Evolutionary conservation across 2,113 vertebrate genomes (phyloP).

Genomic region (Dipodomys ordii): DNA sequence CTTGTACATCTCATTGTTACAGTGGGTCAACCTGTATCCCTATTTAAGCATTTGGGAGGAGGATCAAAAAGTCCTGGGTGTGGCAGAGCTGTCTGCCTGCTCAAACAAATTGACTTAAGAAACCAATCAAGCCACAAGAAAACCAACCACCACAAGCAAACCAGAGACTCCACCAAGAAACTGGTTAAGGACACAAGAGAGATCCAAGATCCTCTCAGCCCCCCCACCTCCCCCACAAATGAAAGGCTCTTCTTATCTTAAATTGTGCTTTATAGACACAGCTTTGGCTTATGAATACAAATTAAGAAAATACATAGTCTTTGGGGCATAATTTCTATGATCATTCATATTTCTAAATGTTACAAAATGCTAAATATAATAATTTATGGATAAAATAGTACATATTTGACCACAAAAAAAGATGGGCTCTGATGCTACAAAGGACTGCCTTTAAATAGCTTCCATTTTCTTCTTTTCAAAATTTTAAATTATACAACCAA

Average conservation of each 20-base stretch:
- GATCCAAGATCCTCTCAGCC: too few relatives aligned
- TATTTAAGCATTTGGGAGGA: too few relatives aligned
- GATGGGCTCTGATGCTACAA: background rate
- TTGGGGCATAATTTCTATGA: background rate
- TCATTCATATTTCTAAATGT: background rate
- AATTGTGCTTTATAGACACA: conserved; percentile 8
- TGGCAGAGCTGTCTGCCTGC: too few relatives aligned
- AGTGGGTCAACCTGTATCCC: too few relatives aligned
- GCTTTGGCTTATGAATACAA: conserved; percentile 22
- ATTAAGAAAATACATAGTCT: background rate
- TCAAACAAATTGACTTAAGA: too few relatives aligned
- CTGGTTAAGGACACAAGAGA: too few relatives aligned
- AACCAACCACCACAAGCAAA: too few relatives aligned
- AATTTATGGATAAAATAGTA: background rate
- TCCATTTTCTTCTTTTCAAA: background rate
- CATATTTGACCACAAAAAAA: background rate
- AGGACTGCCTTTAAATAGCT: background rate
- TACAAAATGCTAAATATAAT: background rate
- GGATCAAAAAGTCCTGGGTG: too few relatives aligned
- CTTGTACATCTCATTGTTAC: too few relatives aligned
- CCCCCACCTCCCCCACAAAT: background rate
- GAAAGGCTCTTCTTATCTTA: background rate
- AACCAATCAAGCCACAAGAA: too few relatives aligned
- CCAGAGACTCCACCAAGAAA: too few relatives aligned
- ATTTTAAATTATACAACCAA: conserved; percentile 27